Evolutionary conservation across 2,888 invertebrate species (phyloP), one percentile per base, ranked within the genome.

Genomic region (Lithosia quadra): DNA sequence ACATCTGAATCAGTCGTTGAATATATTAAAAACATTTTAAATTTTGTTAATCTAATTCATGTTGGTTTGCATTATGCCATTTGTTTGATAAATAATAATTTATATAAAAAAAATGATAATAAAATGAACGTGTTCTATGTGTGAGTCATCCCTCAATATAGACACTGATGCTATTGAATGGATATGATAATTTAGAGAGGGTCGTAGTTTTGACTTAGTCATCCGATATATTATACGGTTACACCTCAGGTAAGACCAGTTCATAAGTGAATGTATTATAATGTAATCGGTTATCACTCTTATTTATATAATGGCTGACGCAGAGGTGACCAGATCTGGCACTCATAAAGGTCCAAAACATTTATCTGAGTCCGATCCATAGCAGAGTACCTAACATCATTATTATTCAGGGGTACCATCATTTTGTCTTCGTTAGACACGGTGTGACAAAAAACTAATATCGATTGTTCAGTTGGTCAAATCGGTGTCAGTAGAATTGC

Each of bases 71-170:
- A 9, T 58, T 24, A 71, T 64, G 59, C 73, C 67, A 67, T 68
- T 62, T 69, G 64, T 69, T 65, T 65, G 39, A 71, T 66, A 58
- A 49, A 49, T 61, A 72, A 77, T 79, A 71, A 77, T 74, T 74
- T 72, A 76, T 64, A 65, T 55, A 22, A 55, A 71, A 72, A 64
- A 65, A 71, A 72, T n/a, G n/a, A 74, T 28, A 69, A 28, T 62
- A 77, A 72, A 74, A 61, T 43, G 55, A 70, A 69, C 69, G 63
- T 71, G 67, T 71, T 70, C 36, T 59, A 18, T n/a, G 43, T 67
- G 11, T 80, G 78, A 79, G 64, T 79, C 78, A 79, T 58, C 55
- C 24, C 59, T 71, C 8, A 28, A 59, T 69, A 71, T 75, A 77
- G 75, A 75, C 24, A 49, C 28, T 69, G 63, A 49, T 62, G 22